Evolutionary conservation across 2,113 vertebrate genomes (phyloP).

Genomic region (Hypocryptadius cinnamomeus): DNA sequence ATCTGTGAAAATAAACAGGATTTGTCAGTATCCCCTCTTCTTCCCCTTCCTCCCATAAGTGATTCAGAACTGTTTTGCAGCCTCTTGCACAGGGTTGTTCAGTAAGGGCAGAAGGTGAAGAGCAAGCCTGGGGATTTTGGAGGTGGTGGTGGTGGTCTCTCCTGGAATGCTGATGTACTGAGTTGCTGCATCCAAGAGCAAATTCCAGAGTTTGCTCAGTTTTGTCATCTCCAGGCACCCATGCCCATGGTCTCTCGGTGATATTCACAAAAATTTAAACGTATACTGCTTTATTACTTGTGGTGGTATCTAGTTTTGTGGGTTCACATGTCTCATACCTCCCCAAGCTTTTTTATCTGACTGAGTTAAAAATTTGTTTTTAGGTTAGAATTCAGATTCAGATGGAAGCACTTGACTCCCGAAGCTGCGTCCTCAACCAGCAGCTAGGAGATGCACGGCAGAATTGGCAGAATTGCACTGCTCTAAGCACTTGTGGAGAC

Average conservation of each 20-base stretch:
- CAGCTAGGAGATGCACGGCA: background rate
- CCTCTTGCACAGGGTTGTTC: background rate
- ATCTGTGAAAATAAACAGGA: background rate
- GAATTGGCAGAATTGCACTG: constrained; percentile 1
- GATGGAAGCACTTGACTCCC: background rate
- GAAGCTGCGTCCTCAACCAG: background rate
- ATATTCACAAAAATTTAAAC: background rate
- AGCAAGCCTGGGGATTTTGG: background rate
- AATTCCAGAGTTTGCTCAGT: background rate
- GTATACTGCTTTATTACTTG: background rate
- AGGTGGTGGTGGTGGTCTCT: rapidly evolving
- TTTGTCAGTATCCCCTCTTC: background rate
- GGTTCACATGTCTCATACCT: background rate
- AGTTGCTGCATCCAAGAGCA: background rate
- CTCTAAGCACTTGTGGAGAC: background rate
- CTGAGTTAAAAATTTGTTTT: background rate
- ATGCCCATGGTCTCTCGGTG: rapidly evolving
- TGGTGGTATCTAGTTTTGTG: background rate
- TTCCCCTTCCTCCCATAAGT: background rate
- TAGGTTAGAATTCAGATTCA: background rate
- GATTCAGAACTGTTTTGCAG: background rate
- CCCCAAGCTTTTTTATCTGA: background rate
- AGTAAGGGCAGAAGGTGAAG: background rate
- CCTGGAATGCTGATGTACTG: background rate
- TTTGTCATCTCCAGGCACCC: background rate